Evolutionary conservation across 2,797 vertebrate genomes (phyloP).

Genomic region (Rhynchonycteris naso): DNA sequence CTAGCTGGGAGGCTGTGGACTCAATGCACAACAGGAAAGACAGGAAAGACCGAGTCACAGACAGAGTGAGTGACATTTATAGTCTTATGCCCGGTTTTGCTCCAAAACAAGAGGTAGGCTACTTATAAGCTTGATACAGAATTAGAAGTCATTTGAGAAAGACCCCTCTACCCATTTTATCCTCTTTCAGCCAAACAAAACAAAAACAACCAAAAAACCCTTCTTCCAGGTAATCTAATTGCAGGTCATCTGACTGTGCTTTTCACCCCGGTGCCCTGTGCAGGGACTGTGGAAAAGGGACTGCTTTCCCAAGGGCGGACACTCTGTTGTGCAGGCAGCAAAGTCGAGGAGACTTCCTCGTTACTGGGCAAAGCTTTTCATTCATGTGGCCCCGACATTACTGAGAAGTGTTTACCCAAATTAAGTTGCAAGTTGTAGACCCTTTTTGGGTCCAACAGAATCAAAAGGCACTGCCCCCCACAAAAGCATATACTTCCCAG

Average conservation of each 20-base stretch:
- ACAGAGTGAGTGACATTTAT: background rate
- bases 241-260: background rate
- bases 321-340: background rate
- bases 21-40: background rate
- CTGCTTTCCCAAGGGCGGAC: background rate
- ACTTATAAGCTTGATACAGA: background rate
- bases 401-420: background rate
- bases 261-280: background rate
- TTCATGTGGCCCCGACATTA: background rate
- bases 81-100: background rate
- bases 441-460: background rate
- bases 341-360: background rate
- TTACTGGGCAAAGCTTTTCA: accelerated
- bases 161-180: background rate
- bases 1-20: background rate
- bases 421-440: background rate
- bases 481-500: background rate
- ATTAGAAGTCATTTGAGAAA: background rate
- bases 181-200: background rate
- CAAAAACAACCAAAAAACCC: no score
- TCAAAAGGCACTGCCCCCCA: background rate
- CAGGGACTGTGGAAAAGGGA: no score
- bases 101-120: background rate
- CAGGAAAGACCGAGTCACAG: background rate
- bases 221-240: background rate